Evolutionary conservation across 2,888 invertebrate species (phyloP).

Genomic region (Pteria penguin): DNA sequence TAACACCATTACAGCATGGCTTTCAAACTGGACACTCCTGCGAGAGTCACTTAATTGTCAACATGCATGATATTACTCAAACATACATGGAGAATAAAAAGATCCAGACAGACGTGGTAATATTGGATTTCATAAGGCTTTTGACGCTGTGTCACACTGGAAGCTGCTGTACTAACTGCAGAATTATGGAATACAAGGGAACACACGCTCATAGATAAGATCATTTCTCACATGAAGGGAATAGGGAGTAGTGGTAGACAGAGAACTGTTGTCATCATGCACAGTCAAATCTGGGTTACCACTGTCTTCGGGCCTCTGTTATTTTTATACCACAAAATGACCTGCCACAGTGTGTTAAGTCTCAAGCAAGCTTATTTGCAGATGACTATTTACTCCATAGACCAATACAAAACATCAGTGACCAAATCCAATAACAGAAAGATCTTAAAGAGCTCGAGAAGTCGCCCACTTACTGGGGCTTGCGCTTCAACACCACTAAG

Average conservation of each 20-base stretch:
- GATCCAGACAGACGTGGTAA: background rate
- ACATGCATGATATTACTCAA: background rate
- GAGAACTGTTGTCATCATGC: background rate
- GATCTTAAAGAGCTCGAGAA: too few relatives aligned
- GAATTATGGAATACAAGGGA: background rate
- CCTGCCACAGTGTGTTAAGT: background rate
- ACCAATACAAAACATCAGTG: too few relatives aligned
- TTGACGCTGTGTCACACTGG: background rate
- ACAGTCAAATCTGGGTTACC: background rate
- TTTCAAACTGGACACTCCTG: background rate
- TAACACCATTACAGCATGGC: background rate
- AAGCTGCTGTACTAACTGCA: background rate
- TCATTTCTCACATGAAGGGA: background rate
- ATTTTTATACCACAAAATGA: background rate
- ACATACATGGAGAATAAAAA: background rate
- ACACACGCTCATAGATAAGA: background rate
- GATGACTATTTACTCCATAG: background rate
- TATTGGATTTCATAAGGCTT: background rate
- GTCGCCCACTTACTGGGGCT: too few relatives aligned
- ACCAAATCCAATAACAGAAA: too few relatives aligned
- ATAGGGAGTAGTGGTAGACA: background rate
- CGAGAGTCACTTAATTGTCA: background rate
- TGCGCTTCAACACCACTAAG: too few relatives aligned
- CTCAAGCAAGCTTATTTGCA: background rate
- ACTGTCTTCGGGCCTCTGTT: background rate